phyloP scores from a whole-genome alignment of 2,797 vertebrate genomes.

The Diceros bicornis region DNA sequence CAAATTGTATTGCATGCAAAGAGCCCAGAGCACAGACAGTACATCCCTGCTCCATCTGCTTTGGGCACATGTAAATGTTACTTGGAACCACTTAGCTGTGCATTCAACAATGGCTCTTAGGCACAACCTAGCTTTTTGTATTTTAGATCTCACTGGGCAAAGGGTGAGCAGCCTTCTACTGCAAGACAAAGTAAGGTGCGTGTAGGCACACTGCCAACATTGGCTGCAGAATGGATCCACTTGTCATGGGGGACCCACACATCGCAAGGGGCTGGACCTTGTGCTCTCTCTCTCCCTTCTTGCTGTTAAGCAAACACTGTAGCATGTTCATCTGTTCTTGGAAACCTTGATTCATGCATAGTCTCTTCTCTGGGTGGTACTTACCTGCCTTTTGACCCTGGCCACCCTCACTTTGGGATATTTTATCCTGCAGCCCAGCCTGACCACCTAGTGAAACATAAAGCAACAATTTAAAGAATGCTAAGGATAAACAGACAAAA shows the following conservation, averaged over 20 bases:
- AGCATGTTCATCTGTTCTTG: not conserved
- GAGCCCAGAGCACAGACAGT: not conserved
- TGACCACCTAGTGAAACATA: not conserved
- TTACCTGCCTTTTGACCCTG: not conserved
- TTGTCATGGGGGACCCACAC: too few species aligned
- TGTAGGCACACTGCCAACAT: not conserved
- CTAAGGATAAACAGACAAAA: not conserved
- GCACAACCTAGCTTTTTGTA: not conserved
- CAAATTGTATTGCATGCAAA: rapidly evolving
- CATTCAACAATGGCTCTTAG: too few species aligned
- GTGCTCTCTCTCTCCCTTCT: not conserved
- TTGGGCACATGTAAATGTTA: rapidly evolving
- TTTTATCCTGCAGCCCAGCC: not conserved
- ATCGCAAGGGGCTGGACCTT: not conserved
- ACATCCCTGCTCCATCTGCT: not conserved
- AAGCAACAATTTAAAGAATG: not conserved
- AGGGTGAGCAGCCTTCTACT: rapidly evolving
- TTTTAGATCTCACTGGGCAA: not conserved
- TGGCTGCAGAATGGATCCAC: not conserved
- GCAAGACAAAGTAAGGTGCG: rapidly evolving
- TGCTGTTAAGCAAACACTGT: not conserved
- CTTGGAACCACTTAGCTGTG: too few species aligned
- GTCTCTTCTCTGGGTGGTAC: not conserved
- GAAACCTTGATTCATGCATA: not conserved
- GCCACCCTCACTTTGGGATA: not conserved